These are phyloP conservation scores for Dolichoris vasculosae DNA, from an alignment of 1,140 invertebrate species.

Conservation along the genomic window DNA sequence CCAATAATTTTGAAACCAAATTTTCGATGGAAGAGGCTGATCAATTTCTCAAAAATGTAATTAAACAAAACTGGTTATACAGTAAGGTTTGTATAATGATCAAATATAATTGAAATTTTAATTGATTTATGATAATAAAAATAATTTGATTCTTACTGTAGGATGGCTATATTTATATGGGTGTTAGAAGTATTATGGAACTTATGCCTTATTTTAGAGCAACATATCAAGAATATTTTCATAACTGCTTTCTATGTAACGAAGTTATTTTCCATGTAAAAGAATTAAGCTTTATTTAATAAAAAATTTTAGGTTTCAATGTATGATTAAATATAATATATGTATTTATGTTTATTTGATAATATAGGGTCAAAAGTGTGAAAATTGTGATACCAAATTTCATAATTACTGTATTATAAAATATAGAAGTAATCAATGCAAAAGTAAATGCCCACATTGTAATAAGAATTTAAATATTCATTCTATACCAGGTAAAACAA, in stretches of 20 bases:
- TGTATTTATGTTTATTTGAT: not conserved
- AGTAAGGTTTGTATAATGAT: slow-evolving; percentile 53
- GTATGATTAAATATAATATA: not conserved
- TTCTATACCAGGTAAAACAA: slow-evolving; percentile 34
- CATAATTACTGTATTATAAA: slow-evolving; percentile 61
- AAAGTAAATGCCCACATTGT: slow-evolving; percentile 59
- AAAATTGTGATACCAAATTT: slow-evolving; percentile 54
- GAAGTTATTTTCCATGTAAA: slow-evolving; percentile 67
- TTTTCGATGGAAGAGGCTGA: slow-evolving; percentile 60
- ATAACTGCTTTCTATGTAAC: slow-evolving; percentile 64
- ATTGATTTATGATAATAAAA: slow-evolving; percentile 20
- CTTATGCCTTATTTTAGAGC: slow-evolving; percentile 65
- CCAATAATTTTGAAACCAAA: slow-evolving; percentile 54
- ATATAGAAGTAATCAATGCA: slow-evolving; percentile 47
- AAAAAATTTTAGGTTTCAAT: not conserved
- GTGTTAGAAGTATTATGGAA: slow-evolving; percentile 66
- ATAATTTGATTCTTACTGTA: slow-evolving; percentile 47
- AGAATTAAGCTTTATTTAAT: slow-evolving; percentile 7
- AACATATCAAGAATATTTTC: slow-evolving; percentile 59
- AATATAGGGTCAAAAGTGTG: slow-evolving; percentile 62
- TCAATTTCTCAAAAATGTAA: slow-evolving; percentile 59
- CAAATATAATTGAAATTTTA: slow-evolving; percentile 14
- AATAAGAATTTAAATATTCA: slow-evolving; percentile 22
- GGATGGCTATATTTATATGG: slow-evolving; percentile 65
- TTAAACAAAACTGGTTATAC: slow-evolving; percentile 60